These are phyloP conservation scores for Tragelaphus strepsiceros DNA, from an alignment of 2,113 vertebrate species.

Conservation along the genomic window DNA sequence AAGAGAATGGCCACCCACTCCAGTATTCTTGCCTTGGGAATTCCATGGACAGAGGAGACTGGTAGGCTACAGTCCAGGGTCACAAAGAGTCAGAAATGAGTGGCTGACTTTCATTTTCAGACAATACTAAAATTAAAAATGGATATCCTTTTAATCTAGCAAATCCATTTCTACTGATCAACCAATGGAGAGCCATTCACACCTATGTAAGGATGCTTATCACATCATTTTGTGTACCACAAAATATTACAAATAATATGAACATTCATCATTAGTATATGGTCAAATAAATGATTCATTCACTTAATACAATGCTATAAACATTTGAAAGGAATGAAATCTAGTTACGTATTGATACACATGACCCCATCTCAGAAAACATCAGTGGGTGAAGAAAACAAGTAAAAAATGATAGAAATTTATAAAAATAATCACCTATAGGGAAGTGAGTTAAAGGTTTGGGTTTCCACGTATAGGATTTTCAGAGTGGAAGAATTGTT, in stretches of 20 bases:
- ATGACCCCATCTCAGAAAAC: neutral
- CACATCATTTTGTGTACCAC: neutral
- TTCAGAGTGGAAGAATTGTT: neutral
- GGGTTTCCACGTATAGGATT: neutral
- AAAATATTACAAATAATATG: neutral
- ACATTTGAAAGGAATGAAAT: neutral
- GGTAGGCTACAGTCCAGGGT: neutral
- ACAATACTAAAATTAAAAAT: neutral
- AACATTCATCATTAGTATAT: neutral
- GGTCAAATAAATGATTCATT: slow-evolving; percentile 6
- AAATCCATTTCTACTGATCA: neutral
- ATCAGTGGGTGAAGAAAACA: neutral
- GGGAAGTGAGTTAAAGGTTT: neutral
- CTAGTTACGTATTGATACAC: neutral
- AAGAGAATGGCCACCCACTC: neutral
- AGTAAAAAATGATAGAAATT: neutral
- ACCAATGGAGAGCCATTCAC: neutral
- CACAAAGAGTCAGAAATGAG: neutral
- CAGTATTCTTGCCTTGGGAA: neutral
- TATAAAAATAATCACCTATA: neutral
- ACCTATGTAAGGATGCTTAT: neutral
- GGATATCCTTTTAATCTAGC: neutral
- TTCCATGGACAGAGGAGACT: neutral
- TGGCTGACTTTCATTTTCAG: neutral
- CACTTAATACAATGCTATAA: neutral